A percentile compares a stretch with the other conserved stretches of the same genome.
Conservation (phyloP, 2,113 vertebrate genomes). For the Clarias magur region DNA sequence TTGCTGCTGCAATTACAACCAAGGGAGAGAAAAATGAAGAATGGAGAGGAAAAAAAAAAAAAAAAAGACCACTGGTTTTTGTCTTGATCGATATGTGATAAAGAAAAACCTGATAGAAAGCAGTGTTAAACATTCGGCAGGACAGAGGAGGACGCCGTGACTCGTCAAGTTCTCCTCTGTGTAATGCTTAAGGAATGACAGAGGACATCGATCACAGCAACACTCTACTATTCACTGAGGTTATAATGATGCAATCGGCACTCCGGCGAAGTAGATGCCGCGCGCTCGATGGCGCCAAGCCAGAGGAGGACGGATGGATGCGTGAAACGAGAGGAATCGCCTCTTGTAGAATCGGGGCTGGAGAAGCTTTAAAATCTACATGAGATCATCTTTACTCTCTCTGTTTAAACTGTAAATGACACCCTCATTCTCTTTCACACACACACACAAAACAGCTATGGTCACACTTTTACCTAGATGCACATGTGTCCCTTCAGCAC, state of each 20-base stretch:
- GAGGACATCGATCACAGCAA: background rate
- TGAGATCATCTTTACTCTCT: background rate
- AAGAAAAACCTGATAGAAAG: background rate
- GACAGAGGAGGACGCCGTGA: constrained; percentile 4
- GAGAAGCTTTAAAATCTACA: background rate
- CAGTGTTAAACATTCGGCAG: background rate
- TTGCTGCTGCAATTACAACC: background rate
- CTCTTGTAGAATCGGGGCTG: background rate
- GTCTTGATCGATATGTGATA: background rate
- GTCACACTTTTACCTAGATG: constrained; percentile 4
- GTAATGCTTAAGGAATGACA: background rate
- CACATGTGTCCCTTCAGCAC: background rate
- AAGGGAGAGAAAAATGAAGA: too few species aligned
- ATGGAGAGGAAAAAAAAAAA: too few species aligned
- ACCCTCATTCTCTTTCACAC: background rate
- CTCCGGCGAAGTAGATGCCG: background rate
- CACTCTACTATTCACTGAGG: constrained; percentile 6
- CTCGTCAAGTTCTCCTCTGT: background rate
- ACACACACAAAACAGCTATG: background rate
- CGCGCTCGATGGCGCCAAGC: constrained; percentile 2
- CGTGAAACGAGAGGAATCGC: background rate
- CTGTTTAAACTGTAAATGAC: background rate
- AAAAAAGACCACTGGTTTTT: background rate
- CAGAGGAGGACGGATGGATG: background rate
- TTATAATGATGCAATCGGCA: constrained; percentile 8